phyloP scores from a whole-genome alignment of 2,113 vertebrate genomes.

The Cnemophilus loriae region DNA sequence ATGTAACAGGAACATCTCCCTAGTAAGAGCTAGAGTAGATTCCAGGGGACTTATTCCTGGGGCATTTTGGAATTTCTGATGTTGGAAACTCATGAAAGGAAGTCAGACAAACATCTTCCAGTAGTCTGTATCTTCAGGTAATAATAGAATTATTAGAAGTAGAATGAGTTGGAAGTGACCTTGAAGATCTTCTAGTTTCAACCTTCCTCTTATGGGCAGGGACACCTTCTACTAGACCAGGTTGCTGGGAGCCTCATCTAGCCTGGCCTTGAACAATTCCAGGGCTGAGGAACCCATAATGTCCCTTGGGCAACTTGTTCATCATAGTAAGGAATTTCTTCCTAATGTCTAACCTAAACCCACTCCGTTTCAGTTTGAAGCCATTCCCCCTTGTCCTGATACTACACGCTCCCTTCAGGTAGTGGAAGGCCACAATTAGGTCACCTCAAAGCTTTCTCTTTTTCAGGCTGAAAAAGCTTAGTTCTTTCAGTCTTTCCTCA shows the following conservation, averaged over 20 bases:
- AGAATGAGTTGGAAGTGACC: not conserved
- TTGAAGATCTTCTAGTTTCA: not conserved
- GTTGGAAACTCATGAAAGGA: not conserved
- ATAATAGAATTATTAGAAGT: not conserved
- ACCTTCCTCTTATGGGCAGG: not conserved
- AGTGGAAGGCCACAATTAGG: not conserved
- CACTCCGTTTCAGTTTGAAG: not conserved
- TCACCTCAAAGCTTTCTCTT: not conserved
- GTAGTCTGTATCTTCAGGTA: not conserved
- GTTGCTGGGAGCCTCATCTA: not conserved
- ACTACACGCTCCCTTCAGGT: accelerated
- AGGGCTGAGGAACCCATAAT: not conserved
- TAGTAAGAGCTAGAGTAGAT: not conserved
- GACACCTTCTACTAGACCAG: not conserved
- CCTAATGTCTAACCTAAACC: not conserved
- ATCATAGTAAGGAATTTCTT: not conserved
- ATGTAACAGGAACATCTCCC: not conserved
- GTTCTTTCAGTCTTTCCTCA: not conserved
- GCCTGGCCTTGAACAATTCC: not conserved
- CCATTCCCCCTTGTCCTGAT: not conserved
- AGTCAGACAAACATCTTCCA: not conserved
- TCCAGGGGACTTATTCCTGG: not conserved
- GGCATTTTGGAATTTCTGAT: not conserved
- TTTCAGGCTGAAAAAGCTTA: not conserved
- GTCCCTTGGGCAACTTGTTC: too few relatives aligned